These are phyloP conservation scores for Heliconius himera DNA, from an alignment of 1,140 invertebrate species.

Conservation along the genomic window DNA sequence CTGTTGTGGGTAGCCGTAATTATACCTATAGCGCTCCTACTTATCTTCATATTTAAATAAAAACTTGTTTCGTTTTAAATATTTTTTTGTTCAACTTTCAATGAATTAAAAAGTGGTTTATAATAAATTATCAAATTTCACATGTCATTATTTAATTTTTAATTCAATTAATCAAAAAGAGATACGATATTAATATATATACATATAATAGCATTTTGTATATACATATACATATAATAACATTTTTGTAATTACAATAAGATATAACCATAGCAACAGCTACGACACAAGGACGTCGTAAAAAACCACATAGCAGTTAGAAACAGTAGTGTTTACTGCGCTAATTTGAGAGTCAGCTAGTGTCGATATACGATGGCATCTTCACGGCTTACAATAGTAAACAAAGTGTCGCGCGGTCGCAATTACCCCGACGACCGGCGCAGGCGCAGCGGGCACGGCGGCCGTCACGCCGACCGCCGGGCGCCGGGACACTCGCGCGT, in stretches of 20 bases:
- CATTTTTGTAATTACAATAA: background rate
- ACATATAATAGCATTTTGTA: no score
- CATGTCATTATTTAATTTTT: background rate
- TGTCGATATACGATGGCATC: conserved; percentile 73
- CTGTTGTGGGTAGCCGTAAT: conserved; percentile 24
- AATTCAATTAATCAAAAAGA: no score
- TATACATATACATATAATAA: no score
- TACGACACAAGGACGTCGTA: conserved; percentile 44
- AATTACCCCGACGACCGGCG: conserved; percentile 61
- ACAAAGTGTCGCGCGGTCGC: conserved; percentile 76
- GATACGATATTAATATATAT: no score
- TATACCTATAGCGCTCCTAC: conserved; percentile 34
- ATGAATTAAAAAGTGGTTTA: background rate
- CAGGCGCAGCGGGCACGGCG: conserved; percentile 50
- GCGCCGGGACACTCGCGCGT: conserved; percentile 65
- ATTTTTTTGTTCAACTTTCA: background rate
- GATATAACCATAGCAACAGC: background rate
- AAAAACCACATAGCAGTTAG: conserved; percentile 43
- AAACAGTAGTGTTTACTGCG: conserved; percentile 59
- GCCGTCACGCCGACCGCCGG: conserved; percentile 47
- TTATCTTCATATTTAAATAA: conserved; percentile 39
- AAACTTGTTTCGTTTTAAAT: conserved; percentile 33
- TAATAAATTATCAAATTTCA: background rate
- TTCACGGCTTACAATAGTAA: conserved; percentile 79
- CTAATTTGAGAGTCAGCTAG: conserved; percentile 71